Conservation (phyloP, 92 coral and sea anemone genomes). For the Zoanthus solanderi region DNA sequence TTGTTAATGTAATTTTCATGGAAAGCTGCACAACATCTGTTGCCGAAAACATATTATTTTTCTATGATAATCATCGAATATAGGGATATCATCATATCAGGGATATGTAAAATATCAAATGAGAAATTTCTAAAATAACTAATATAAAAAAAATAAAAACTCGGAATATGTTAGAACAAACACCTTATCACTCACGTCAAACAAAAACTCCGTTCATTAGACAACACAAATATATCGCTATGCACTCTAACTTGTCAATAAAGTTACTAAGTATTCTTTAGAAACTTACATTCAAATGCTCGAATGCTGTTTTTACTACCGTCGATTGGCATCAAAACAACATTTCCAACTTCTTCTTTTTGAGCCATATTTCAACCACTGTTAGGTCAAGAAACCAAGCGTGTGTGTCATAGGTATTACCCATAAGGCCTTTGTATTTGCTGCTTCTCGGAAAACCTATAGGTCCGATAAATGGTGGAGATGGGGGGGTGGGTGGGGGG, state of each 20-base stretch:
- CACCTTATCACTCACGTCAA: too few species aligned
- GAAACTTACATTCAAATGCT: slow-evolving; percentile 36
- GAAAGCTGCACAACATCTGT: too few species aligned
- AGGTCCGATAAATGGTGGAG: background rate
- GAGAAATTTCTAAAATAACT: too few species aligned
- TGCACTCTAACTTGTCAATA: background rate
- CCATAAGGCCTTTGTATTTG: background rate
- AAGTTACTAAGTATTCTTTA: background rate
- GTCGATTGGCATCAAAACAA: slow-evolving; percentile 28
- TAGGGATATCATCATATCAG: too few species aligned
- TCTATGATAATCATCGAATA: too few species aligned
- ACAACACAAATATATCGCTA: too few species aligned
- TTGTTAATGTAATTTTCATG: too few species aligned
- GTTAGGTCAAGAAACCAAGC: background rate
- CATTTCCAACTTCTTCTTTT: background rate
- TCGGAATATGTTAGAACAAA: too few species aligned
- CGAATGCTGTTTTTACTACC: slow-evolving; percentile 42
- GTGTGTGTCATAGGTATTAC: background rate
- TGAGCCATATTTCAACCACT: background rate
- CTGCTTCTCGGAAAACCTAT: background rate
- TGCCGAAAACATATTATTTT: too few species aligned
- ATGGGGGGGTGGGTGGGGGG: background rate
- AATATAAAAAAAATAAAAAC: too few species aligned
- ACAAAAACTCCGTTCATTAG: too few species aligned
- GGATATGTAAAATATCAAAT: too few species aligned